Percentiles rank a stretch among this genome's conserved stretches.
Evolutionary conservation across 23 tunicate species (phyloP).

Genomic region (Ciona savignyi): DNA sequence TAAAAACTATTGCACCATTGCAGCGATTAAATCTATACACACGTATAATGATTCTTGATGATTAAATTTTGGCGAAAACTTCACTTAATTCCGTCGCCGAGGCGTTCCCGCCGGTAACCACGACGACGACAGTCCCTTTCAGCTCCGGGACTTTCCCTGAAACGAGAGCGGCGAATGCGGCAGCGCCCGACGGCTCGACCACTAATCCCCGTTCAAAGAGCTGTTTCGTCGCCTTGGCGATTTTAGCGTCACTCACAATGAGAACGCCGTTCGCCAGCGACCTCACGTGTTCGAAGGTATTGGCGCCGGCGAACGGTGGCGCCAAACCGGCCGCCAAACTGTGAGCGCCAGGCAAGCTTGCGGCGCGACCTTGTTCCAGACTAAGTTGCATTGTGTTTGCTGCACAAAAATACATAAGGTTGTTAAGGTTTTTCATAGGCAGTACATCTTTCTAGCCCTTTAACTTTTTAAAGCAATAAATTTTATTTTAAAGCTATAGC

Average conservation of each 20-base stretch:
- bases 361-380: constrained; percentile 20
- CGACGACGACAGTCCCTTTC: constrained; percentile 36
- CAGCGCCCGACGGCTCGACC: constrained; percentile 65
- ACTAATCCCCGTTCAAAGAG: constrained; percentile 31
- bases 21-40: too few relatives aligned
- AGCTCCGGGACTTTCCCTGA: constrained; percentile 48
- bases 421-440: too few relatives aligned
- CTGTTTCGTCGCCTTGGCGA: constrained; percentile 26
- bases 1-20: too few relatives aligned
- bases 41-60: too few relatives aligned
- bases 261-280: constrained; percentile 30
- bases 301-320: constrained; percentile 59
- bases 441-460: too few relatives aligned
- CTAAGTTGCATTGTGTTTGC: constrained; percentile 65
- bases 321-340: constrained; percentile 61
- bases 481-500: too few relatives aligned
- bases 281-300: constrained; percentile 27
- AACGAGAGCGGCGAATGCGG: constrained; percentile 49
- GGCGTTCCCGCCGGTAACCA: constrained; percentile 55
- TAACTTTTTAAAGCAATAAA: too few relatives aligned
- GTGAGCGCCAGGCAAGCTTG: constrained; percentile 16
- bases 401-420: too few relatives aligned
- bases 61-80: too few relatives aligned
- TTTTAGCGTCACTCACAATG: constrained; percentile 28
- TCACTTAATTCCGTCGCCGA: constrained; percentile 27